Evolutionary conservation across 2,888 invertebrate species (phyloP).

Genomic region (Scaptomyza parva): DNA sequence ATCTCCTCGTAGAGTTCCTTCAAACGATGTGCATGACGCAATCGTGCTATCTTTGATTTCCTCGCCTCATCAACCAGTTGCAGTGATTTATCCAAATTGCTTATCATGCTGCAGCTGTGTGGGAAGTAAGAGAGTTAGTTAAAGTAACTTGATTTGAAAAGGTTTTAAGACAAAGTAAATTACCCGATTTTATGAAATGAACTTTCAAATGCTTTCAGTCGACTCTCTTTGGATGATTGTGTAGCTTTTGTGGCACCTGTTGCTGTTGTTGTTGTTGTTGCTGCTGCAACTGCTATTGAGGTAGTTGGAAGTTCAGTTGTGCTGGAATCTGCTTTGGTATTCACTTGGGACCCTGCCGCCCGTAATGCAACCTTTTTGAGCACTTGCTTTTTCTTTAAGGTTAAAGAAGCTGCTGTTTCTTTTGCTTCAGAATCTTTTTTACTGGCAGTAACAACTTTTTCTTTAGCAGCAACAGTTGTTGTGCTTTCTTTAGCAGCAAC

Average conservation of each 20-base stretch:
- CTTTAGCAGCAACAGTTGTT: not conserved
- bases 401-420: not conserved
- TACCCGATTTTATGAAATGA: conserved; percentile 82
- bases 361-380: not conserved
- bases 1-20: conserved; percentile 78
- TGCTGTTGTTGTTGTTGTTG: not conserved
- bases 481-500: not conserved
- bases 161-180: conserved; percentile 11
- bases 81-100: conserved; percentile 81
- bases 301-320: conserved; percentile 18
- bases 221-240: conserved; percentile 60
- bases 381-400: conserved; percentile 2
- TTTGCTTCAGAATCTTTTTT: not conserved
- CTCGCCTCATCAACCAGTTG: conserved; percentile 80
- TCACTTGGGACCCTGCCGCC: conserved; percentile 2
- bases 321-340: not conserved
- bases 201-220: conserved; percentile 77
- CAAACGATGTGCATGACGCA: conserved; percentile 76
- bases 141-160: no score
- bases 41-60: conserved; percentile 74
- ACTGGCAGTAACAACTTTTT: not conserved
- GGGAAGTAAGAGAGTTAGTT: no score
- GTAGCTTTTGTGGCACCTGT: not conserved
- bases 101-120: conserved; percentile 75
- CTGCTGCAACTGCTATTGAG: conserved; percentile 11